Percentiles rank a stretch among this genome's conserved stretches.
Conservation (phyloP, 2,113 vertebrate species). For the Lichenostomus cassidix region DNA sequence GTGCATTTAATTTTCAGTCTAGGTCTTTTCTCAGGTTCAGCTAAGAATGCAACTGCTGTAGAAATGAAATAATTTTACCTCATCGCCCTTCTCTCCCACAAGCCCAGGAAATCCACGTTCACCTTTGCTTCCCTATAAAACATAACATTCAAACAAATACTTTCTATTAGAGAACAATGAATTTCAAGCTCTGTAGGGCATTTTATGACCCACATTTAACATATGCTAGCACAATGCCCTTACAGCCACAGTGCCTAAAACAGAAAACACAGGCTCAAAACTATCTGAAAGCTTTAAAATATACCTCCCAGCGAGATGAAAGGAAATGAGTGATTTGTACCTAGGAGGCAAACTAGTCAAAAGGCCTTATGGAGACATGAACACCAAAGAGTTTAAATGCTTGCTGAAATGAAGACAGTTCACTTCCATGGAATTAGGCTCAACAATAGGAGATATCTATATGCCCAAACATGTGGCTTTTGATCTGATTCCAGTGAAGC, state of each 20-base stretch:
- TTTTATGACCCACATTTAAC: background rate
- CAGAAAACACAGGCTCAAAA: background rate
- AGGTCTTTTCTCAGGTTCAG: background rate
- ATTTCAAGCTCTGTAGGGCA: background rate
- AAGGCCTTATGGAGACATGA: background rate
- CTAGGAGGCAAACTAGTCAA: background rate
- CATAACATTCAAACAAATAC: conserved; percentile 13
- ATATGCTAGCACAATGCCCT: background rate
- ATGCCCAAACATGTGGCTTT: background rate
- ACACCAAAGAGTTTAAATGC: background rate
- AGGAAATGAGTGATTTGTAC: background rate
- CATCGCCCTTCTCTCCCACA: conserved; percentile 90
- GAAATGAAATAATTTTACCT: conserved; percentile 78
- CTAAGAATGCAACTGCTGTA: background rate
- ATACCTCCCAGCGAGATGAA: background rate
- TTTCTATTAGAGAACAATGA: background rate
- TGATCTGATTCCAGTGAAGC: background rate
- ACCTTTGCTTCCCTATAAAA: conserved; percentile 91
- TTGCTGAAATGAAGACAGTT: background rate
- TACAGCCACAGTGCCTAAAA: background rate
- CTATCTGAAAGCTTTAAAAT: background rate
- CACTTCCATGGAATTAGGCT: background rate
- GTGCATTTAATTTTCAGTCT: background rate
- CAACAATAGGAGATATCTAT: accelerated
- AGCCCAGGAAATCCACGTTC: conserved; percentile 93